Percentiles rank a stretch among this genome's conserved stretches.
Evolutionary conservation across 2,113 vertebrate genomes (phyloP).

Genomic region (Shinisaurus crocodilurus): DNA sequence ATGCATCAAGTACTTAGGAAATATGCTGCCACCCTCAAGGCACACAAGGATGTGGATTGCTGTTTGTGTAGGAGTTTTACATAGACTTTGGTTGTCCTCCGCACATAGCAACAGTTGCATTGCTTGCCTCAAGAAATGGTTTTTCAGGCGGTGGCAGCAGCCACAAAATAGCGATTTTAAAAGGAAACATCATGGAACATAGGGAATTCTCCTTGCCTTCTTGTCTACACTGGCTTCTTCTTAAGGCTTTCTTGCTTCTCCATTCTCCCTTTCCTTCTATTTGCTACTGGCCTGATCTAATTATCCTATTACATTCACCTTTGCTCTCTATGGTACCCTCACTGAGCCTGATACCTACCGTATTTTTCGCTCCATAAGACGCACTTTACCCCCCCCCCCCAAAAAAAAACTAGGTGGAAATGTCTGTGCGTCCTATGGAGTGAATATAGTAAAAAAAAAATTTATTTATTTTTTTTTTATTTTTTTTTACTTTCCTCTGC

Average conservation of each 20-base stretch:
- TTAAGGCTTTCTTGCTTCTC: not conserved
- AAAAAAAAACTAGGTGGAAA: too few relatives aligned
- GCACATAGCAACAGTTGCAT: not conserved
- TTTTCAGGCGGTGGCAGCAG: not conserved
- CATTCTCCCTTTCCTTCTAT: not conserved
- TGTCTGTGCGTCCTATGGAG: too few relatives aligned
- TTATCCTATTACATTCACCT: not conserved
- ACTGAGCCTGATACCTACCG: not conserved
- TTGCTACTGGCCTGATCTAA: not conserved
- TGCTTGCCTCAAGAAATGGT: not conserved
- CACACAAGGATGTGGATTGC: not conserved
- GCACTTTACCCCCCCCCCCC: too few relatives aligned
- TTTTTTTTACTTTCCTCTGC: too few relatives aligned
- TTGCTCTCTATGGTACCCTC: too few relatives aligned
- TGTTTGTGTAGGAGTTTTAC: not conserved
- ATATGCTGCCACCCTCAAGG: not conserved
- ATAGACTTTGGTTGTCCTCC: not conserved
- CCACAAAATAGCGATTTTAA: not conserved
- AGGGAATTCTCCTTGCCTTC: not conserved
- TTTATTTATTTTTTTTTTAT: too few relatives aligned
- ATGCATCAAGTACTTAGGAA: not conserved
- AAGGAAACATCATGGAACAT: not conserved
- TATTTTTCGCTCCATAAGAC: too few relatives aligned
- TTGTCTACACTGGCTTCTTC: too few relatives aligned
- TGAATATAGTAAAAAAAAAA: too few relatives aligned